These are phyloP conservation scores for Papilio polyxenes DNA, from an alignment of 1,140 invertebrate genomes.

Conservation along the genomic window DNA sequence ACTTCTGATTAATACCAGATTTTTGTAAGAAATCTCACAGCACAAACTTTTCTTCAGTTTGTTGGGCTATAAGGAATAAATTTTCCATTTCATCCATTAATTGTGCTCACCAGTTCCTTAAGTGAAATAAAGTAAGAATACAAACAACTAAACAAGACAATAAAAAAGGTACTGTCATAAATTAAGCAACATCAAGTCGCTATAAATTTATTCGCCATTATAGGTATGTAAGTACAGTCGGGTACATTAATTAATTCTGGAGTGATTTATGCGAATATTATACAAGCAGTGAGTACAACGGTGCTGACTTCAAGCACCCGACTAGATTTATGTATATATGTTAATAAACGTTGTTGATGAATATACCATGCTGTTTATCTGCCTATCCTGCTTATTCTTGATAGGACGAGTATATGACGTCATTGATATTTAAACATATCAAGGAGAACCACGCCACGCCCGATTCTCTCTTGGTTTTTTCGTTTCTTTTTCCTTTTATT, in stretches of 20 bases:
- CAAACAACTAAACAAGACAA: slow-evolving; percentile 9
- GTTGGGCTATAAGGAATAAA: neutral
- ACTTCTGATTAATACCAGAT: no score
- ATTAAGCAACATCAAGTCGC: slow-evolving; percentile 17
- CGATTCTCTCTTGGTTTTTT: neutral
- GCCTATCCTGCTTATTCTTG: slow-evolving; percentile 40
- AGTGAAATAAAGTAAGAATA: neutral
- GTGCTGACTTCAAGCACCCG: slow-evolving; percentile 52
- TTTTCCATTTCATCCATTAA: neutral
- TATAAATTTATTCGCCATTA: slow-evolving; percentile 3
- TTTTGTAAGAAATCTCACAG: no score
- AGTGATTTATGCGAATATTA: slow-evolving; percentile 73
- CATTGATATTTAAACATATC: slow-evolving; percentile 41
- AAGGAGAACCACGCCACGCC: neutral
- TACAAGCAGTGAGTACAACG: slow-evolving; percentile 56
- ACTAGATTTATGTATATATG: slow-evolving; percentile 68
- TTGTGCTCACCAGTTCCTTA: neutral
- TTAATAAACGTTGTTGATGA: slow-evolving; percentile 56
- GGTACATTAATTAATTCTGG: slow-evolving; percentile 66
- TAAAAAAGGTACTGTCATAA: neutral
- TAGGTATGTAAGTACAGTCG: slow-evolving; percentile 48
- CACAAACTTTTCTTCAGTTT: no score
- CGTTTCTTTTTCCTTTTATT: neutral
- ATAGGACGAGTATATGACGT: slow-evolving; percentile 20
- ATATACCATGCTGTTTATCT: slow-evolving; percentile 55